A percentile compares a stretch with the other conserved stretches of the same genome.
These are phyloP conservation scores for Cheirogaleus major DNA, from an alignment of 2,797 vertebrate genomes.

Conservation along the genomic window DNA sequence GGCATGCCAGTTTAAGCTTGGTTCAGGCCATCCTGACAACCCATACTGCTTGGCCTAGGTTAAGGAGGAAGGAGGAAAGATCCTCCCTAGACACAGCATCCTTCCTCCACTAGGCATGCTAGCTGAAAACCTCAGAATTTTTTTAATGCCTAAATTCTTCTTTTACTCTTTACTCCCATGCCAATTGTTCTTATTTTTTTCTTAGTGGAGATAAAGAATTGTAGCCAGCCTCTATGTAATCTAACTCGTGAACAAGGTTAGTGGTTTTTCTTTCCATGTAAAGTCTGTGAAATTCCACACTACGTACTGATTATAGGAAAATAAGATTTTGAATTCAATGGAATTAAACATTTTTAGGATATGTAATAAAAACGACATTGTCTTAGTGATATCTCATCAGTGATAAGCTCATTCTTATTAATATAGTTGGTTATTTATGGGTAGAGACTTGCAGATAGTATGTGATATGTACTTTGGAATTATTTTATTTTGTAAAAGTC, in stretches of 20 bases:
- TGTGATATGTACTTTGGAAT: neutral
- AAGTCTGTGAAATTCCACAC: neutral
- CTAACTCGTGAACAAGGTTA: neutral
- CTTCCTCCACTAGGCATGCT: neutral
- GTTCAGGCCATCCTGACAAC: neutral
- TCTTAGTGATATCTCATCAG: neutral
- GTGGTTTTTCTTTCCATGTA: neutral
- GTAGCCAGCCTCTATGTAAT: neutral
- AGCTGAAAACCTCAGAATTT: neutral
- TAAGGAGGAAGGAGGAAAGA: neutral
- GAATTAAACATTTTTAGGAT: neutral
- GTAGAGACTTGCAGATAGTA: neutral
- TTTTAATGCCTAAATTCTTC: constrained; percentile 5
- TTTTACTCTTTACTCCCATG: neutral
- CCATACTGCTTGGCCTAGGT: neutral
- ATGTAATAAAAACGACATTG: neutral
- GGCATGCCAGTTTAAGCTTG: neutral
- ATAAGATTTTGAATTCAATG: neutral
- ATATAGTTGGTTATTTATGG: neutral
- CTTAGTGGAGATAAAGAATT: constrained; percentile 12
- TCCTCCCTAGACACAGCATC: neutral
- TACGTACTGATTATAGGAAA: neutral
- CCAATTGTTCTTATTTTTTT: neutral
- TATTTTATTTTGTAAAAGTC: constrained; percentile 30
- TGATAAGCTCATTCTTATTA: neutral